Evolutionary conservation across 2,113 vertebrate genomes (phyloP).

Genomic region (Chaetura pelagica): DNA sequence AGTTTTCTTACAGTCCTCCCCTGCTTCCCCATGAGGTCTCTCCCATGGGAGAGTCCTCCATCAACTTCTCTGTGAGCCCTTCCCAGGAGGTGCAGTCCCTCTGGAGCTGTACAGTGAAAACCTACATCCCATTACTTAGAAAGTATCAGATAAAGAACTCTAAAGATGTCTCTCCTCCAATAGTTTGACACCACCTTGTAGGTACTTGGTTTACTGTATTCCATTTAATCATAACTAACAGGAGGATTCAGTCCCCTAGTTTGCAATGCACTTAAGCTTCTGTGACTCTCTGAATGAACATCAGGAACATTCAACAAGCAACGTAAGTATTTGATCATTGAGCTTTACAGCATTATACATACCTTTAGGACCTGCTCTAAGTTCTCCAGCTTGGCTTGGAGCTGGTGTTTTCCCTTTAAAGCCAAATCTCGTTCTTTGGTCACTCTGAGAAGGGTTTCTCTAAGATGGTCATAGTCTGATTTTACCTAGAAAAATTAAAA

Average conservation of each 20-base stretch:
- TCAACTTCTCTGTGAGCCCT: too few species aligned
- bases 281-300: background rate
- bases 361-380: slow-evolving; percentile 99
- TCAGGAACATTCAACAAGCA: background rate
- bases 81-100: too few species aligned
- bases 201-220: background rate
- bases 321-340: rapidly evolving
- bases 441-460: slow-evolving; percentile 82
- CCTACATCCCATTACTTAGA: rapidly evolving
- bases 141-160: background rate
- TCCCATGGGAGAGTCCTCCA: too few species aligned
- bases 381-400: slow-evolving; percentile 99
- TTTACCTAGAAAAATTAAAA: slow-evolving; percentile 78
- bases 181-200: background rate
- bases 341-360: background rate
- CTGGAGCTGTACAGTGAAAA: background rate
- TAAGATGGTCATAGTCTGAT: slow-evolving; percentile 85
- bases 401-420: slow-evolving; percentile 86
- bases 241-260: background rate
- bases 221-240: background rate
- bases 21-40: too few species aligned
- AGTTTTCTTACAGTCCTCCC: too few species aligned
- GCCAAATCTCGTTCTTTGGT: slow-evolving; percentile 88
- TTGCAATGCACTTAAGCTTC: background rate
- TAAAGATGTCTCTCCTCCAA: too few species aligned